Conservation (phyloP, 35 echinoderm and acorn worm genomes). For the Ophiothrix spiculata region DNA sequence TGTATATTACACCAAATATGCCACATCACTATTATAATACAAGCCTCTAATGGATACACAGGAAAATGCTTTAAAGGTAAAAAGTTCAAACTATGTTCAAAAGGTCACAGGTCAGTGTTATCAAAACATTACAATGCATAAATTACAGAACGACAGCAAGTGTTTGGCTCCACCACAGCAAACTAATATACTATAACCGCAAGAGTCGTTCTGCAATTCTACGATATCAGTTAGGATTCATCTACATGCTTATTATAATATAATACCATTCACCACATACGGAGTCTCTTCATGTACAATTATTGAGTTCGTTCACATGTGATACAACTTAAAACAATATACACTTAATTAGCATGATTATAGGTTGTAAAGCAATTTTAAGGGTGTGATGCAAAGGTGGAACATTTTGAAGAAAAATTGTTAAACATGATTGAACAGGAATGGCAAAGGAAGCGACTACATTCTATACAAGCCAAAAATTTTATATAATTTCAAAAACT, state of each 20-base stretch:
- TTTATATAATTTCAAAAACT: background rate
- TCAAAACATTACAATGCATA: background rate
- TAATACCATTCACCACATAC: slow-evolving; percentile 1
- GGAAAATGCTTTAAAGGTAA: background rate
- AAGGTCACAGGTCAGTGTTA: background rate
- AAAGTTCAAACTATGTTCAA: background rate
- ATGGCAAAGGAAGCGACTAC: background rate
- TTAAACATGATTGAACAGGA: background rate
- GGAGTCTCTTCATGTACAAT: background rate
- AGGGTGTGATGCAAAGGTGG: background rate
- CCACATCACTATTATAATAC: background rate
- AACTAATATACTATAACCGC: slow-evolving; percentile 3
- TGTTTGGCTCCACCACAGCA: background rate
- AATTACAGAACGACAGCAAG: background rate
- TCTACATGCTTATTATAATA: background rate
- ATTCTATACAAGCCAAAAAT: background rate
- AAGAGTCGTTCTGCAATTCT: slow-evolving; percentile 15
- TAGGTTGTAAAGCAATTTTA: slow-evolving; percentile 6
- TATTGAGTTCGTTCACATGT: slow-evolving; percentile 11
- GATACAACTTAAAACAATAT: background rate
- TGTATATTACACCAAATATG: background rate
- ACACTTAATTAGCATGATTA: background rate
- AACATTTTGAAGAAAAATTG: background rate
- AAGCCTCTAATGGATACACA: background rate
- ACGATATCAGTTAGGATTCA: background rate